Conservation (phyloP, 2,113 vertebrate genomes). For the Thunnus thynnus region DNA sequence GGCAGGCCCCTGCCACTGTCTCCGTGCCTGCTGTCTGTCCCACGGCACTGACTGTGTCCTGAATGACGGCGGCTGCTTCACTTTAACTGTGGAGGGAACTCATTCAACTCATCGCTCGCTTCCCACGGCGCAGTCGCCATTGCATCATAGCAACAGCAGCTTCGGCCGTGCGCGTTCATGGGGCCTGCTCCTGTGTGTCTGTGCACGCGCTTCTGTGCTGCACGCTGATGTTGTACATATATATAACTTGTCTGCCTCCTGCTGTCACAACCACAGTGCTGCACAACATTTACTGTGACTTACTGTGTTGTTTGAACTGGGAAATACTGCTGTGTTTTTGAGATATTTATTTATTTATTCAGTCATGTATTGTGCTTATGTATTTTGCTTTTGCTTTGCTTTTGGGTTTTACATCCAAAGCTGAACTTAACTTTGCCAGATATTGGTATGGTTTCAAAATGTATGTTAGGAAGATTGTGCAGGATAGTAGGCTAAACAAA, state of each 20-base stretch:
- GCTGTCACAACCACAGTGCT: slow-evolving; percentile 33
- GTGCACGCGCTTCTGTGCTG: background rate
- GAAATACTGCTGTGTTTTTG: too few relatives aligned
- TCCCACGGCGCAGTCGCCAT: slow-evolving; percentile 81
- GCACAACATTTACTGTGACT: background rate
- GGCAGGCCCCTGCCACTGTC: slow-evolving; percentile 17
- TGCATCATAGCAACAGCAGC: slow-evolving; percentile 83
- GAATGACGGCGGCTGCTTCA: slow-evolving; percentile 48
- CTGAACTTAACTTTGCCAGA: too few relatives aligned
- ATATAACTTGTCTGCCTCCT: slow-evolving; percentile 62
- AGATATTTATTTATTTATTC: too few relatives aligned
- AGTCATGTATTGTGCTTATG: too few relatives aligned
- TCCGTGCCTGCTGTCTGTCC: slow-evolving; percentile 29
- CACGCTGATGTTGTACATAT: background rate
- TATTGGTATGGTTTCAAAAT: too few relatives aligned
- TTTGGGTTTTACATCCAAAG: too few relatives aligned
- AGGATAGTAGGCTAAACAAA: too few relatives aligned
- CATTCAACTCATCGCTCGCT: slow-evolving; percentile 80
- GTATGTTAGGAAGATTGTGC: too few relatives aligned
- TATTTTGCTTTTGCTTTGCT: too few relatives aligned
- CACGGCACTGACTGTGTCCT: slow-evolving; percentile 32
- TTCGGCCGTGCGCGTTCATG: slow-evolving; percentile 68
- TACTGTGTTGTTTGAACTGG: too few relatives aligned
- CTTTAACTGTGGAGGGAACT: slow-evolving; percentile 72
- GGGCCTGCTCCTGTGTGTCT: background rate